Evolutionary conservation across 2,113 vertebrate genomes (phyloP).

Genomic region (Bucco capensis): DNA sequence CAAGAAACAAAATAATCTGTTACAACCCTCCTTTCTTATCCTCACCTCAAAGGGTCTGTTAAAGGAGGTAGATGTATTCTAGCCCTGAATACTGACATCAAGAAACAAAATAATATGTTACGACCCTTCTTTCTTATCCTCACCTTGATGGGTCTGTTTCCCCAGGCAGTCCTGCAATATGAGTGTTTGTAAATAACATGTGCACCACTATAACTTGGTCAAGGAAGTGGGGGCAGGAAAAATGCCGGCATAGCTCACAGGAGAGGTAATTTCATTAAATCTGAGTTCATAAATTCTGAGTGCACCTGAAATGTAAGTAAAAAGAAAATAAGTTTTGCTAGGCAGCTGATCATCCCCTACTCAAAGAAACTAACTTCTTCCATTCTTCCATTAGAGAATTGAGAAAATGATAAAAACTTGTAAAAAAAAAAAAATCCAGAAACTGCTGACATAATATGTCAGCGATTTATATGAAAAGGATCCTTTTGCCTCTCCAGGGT

Average conservation of each 20-base stretch:
- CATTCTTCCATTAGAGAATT: conserved; percentile 12
- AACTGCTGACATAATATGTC: conserved; percentile 59
- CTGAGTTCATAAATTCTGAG: neutral
- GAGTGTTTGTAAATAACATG: neutral
- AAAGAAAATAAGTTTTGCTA: neutral
- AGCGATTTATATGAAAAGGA: conserved; percentile 43
- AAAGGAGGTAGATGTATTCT: neutral
- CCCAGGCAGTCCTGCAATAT: neutral
- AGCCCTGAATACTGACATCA: neutral
- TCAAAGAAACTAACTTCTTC: neutral
- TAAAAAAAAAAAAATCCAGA: neutral
- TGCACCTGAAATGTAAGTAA: neutral
- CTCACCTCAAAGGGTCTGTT: too few relatives aligned
- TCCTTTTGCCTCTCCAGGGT: neutral
- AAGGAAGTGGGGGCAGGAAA: neutral
- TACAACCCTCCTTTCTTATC: neutral
- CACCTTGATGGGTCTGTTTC: neutral
- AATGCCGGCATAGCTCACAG: neutral
- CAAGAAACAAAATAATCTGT: neutral
- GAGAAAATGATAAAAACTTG: conserved; percentile 32
- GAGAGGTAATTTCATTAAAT: neutral
- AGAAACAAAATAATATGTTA: neutral
- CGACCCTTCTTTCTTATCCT: neutral
- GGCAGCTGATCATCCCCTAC: neutral
- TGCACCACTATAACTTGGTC: neutral